These are phyloP conservation scores for Archips xylosteana DNA, from an alignment of 2,888 invertebrate genomes.

Conservation along the genomic window DNA sequence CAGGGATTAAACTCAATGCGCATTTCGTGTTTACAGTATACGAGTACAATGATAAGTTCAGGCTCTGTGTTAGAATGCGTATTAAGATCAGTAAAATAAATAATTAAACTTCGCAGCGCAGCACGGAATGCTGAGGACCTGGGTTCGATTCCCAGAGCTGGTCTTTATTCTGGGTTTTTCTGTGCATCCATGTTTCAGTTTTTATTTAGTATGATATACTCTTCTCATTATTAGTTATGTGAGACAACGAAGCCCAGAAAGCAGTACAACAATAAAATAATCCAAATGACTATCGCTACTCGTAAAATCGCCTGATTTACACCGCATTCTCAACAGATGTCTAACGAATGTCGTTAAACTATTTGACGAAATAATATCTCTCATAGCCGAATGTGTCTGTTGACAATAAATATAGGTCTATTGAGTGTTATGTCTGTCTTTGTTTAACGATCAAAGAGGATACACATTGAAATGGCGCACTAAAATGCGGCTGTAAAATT, in stretches of 20 bases:
- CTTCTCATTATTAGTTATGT: too few species aligned
- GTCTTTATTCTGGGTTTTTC: too few species aligned
- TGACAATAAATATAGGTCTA: conserved; percentile 7
- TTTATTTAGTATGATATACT: too few species aligned
- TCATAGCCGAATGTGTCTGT: conserved; percentile 5
- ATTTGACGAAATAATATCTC: conserved; percentile 33
- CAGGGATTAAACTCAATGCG: too few species aligned
- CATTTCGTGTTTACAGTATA: too few species aligned
- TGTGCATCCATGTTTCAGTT: too few species aligned
- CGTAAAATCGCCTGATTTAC: conserved; percentile 61
- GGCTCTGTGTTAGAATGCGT: too few species aligned
- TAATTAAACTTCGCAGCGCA: too few species aligned
- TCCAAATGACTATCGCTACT: conserved; percentile 50
- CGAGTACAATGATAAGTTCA: too few species aligned
- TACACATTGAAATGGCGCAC: not conserved
- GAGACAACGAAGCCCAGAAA: conserved; percentile 46
- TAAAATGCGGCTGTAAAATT: not conserved
- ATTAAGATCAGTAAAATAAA: too few species aligned
- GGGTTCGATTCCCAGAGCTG: too few species aligned
- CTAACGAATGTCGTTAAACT: conserved; percentile 51
- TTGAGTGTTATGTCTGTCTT: not conserved
- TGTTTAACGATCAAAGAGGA: conserved; percentile 1
- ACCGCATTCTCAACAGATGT: conserved; percentile 49
- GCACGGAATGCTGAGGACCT: too few species aligned
- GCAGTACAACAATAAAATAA: conserved; percentile 53